phyloP scores from a whole-genome alignment of 2,797 vertebrate species.

The Artibeus jamaicensis region DNA sequence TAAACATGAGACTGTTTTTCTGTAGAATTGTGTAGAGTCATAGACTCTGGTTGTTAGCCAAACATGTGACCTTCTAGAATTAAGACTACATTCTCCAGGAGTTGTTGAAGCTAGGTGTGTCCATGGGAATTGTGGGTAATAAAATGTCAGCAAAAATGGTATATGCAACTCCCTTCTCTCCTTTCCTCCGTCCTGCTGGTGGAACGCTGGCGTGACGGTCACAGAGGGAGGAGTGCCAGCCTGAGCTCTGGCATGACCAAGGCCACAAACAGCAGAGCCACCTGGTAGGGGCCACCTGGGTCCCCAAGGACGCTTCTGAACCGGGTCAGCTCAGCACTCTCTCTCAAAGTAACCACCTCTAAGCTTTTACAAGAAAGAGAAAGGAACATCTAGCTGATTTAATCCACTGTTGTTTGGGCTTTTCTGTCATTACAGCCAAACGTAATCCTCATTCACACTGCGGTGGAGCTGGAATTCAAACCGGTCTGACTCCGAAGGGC shows the following conservation, averaged over 20 bases:
- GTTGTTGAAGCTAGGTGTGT: background rate
- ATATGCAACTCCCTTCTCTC: background rate
- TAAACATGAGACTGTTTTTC: background rate
- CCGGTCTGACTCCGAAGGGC: background rate
- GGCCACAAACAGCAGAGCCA: background rate
- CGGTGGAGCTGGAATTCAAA: background rate
- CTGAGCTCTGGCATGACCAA: background rate
- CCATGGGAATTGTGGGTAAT: background rate
- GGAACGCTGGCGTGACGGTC: background rate
- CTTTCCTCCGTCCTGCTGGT: background rate
- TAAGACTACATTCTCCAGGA: background rate
- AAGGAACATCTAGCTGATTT: background rate
- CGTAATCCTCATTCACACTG: background rate
- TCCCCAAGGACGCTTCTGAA: rapidly evolving
- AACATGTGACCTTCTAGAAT: background rate
- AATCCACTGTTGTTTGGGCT: background rate
- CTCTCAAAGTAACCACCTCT: background rate
- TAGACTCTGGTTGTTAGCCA: background rate
- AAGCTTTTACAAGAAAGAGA: background rate
- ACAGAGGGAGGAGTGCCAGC: background rate
- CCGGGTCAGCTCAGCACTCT: background rate
- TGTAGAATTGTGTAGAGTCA: background rate
- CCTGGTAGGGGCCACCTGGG: background rate
- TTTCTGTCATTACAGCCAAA: background rate
- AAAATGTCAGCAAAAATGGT: background rate